Base-by-base conservation (phyloP, 2,888 invertebrate species). In the Lacanobia wlatinum region DNA sequence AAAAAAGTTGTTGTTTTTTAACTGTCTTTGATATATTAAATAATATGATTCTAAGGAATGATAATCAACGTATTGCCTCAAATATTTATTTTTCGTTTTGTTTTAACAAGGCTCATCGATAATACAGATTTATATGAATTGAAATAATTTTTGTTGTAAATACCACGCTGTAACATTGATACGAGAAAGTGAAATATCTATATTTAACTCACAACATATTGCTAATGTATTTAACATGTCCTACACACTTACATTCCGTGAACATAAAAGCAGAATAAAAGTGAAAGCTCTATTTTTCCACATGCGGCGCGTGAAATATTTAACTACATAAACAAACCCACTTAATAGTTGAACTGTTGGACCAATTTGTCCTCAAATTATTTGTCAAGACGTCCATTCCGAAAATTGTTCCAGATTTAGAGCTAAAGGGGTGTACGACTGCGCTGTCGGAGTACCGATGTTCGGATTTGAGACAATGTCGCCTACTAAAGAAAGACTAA, bases 351-450 rank as follows among this genome's bases (percentile, higher is more conserved):
- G 90, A 92, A 92, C 91, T 92, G 92, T 92, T 90, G 88, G 82
- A 92, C 89, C 91, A 90, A 94, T 95, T 94, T 93, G 94, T 93
- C 88, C 90, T 89, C 86, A 92, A 95, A 94, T 94, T 94, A 94
- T 95, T 95, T 94, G 94, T 95, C 94, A 92, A 90, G 92, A 88
- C 89, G 87, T 88, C 91, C 92, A 94, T 95, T 94, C 93, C 91
- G 91, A 92, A 94, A 93, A 95, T 94, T 92, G 94, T 92, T 94
- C 95, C 94, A 93, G 91, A 95, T 95, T 94, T 95, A 95, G 93
- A 90, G 84, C 78, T 86, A 89, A 94, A 94, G 92, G 95, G 94
- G 94, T 28, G 28, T 94, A 87, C 83, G 88, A 77, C 81, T 82
- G 87, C 88, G 87, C 86, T 80, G 85, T 88, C 89, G 83, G 87